Evolutionary conservation across 2,113 vertebrate genomes (phyloP), one percentile per base, ranked within the genome.

Genomic region (Gobiocypris rarus): DNA sequence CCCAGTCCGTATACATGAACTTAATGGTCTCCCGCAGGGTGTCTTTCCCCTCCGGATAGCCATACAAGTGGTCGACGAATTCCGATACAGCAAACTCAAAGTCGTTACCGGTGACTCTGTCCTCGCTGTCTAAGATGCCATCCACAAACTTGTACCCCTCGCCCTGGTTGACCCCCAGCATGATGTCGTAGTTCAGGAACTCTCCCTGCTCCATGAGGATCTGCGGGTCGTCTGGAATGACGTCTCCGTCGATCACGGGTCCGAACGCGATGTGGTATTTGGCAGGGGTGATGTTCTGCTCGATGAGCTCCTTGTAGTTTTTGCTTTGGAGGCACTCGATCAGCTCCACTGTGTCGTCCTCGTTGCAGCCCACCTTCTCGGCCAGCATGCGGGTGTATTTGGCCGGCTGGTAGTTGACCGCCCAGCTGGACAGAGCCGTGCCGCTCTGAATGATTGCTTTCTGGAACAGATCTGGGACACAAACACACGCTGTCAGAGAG

Each of bases 1-100:
- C 97, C 98, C 98, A 99, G 91, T 99, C 98, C 0, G 98, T 99
- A 94, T 99, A 99, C 97, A 99, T 99, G 91, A 99, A 99, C 91
- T 97, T 96, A 87, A 99, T 97, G 69, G 97, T 99, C 87, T 99
- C 98, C 70, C 97, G 89, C 63, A 99, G 87, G 0, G 97, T 97
- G 83, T 98, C 97, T 28, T 95, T 95, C 13, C 97, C 97, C 87
- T 98, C 97, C 0, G 97, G 97, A 86, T 97, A 97, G 84, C 97
- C 97, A 5, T 99, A 99, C 0, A 99, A 92, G 89, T 96, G 96
- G 88, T 99, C 97, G 86, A 99, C 97, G 82, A 99, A 99, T 93
- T 96, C 96, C 1, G 97, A 97, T 54, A 99, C 96, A 0, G 97
- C 96, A 56, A 97, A 96, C 91, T 99, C 98, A 86, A 99, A 99